Conservation (phyloP, 1,140 invertebrate species). For the Panagrolaimus sp. region DNA sequence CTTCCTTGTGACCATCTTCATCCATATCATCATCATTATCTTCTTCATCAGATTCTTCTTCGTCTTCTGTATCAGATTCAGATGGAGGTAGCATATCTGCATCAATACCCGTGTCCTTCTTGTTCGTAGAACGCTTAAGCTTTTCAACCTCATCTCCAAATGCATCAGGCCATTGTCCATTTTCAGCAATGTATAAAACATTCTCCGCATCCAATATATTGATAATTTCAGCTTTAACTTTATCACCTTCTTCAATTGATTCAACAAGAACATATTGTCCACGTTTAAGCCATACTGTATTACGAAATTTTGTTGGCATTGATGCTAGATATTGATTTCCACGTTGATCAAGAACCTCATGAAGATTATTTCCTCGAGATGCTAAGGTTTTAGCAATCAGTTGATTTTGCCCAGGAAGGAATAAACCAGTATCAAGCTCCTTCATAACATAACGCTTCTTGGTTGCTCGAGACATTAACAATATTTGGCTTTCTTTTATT, state of each 20-base stretch:
- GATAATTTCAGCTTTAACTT: slow-evolving; percentile 33
- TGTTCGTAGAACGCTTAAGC: slow-evolving; percentile 6
- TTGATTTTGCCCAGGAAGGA: slow-evolving; percentile 28
- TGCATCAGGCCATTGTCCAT: slow-evolving; percentile 15
- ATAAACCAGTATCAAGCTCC: slow-evolving; percentile 24
- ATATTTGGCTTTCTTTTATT: slow-evolving; percentile 81
- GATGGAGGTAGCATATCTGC: slow-evolving; percentile 24
- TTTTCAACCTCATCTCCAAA: slow-evolving; percentile 17
- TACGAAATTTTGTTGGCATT: slow-evolving; percentile 35
- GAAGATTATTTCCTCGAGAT: slow-evolving; percentile 34
- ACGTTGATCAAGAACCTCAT: slow-evolving; percentile 23
- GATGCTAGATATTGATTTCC: slow-evolving; percentile 26
- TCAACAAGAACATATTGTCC: slow-evolving; percentile 33
- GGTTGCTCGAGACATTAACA: slow-evolving; percentile 65
- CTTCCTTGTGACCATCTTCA: neutral
- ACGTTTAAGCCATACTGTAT: slow-evolving; percentile 32
- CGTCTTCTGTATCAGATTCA: slow-evolving; percentile 17
- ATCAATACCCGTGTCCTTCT: slow-evolving; percentile 12
- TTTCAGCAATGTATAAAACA: slow-evolving; percentile 1
- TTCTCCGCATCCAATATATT: slow-evolving; percentile 36
- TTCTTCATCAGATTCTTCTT: neutral
- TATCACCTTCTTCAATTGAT: slow-evolving; percentile 38
- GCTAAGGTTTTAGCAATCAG: slow-evolving; percentile 26
- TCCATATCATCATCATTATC: slow-evolving; percentile 21
- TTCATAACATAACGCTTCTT: slow-evolving; percentile 38